phyloP scores from a whole-genome alignment of 2,797 vertebrate genomes.

The Enteromius treurensis region DNA sequence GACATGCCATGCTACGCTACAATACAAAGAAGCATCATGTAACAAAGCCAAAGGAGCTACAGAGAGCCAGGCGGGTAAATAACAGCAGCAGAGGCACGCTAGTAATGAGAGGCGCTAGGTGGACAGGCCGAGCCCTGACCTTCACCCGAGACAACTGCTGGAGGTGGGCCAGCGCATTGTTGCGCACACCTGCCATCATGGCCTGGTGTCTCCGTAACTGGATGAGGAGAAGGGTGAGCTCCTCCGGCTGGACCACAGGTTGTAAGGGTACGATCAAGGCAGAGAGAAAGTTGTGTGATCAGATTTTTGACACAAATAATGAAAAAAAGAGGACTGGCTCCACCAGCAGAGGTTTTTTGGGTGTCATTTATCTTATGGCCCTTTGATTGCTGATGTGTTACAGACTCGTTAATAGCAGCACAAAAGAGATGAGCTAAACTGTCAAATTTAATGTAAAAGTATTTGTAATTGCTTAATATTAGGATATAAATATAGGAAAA shows the following conservation, averaged over 20 bases:
- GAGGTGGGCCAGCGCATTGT: slow-evolving; percentile 86
- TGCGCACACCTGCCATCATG: slow-evolving; percentile 88
- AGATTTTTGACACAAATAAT: slow-evolving; percentile 15
- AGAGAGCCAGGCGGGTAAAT: slow-evolving; percentile 55
- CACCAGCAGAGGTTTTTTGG: background rate
- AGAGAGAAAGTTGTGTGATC: slow-evolving; percentile 55
- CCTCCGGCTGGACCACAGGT: slow-evolving; percentile 89
- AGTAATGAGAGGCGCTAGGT: slow-evolving; percentile 57
- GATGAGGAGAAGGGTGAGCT: slow-evolving; percentile 95
- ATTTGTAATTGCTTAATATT: background rate
- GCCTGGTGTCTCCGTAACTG: slow-evolving; percentile 94
- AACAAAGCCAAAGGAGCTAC: slow-evolving; percentile 54
- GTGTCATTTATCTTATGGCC: background rate
- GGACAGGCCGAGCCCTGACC: slow-evolving; percentile 75
- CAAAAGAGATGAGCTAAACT: background rate
- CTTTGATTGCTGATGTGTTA: background rate
- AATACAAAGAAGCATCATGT: slow-evolving; percentile 33
- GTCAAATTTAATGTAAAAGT: background rate
- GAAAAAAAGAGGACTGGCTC: background rate
- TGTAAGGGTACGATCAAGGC: slow-evolving; percentile 68
- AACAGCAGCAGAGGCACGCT: slow-evolving; percentile 60
- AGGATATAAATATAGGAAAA: no score
- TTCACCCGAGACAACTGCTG: slow-evolving; percentile 77
- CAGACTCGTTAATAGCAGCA: background rate
- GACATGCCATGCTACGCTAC: slow-evolving; percentile 40